Conservation (phyloP, 2,797 vertebrate species). For the Propithecus perrieri region DNA sequence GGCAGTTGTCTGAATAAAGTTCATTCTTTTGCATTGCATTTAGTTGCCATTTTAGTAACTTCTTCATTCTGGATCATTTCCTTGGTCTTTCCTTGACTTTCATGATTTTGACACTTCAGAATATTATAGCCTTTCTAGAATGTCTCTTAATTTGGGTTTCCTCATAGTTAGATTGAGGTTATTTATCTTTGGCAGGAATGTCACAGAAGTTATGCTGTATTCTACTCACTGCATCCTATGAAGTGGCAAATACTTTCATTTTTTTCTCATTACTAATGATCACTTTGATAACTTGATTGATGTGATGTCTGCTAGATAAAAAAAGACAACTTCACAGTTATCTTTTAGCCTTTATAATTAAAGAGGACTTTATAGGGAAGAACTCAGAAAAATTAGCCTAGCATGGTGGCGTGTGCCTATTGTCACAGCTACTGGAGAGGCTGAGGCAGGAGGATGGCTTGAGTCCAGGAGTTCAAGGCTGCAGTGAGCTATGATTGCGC, state of each 20-base stretch:
- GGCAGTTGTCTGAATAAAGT: neutral
- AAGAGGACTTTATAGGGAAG: neutral
- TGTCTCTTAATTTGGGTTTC: constrained; percentile 12
- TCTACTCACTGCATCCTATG: neutral
- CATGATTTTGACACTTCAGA: neutral
- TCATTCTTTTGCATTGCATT: neutral
- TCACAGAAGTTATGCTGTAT: neutral
- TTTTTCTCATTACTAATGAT: neutral
- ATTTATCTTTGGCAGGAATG: neutral
- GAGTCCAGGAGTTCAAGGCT: neutral
- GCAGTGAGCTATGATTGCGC: neutral
- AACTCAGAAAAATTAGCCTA: neutral
- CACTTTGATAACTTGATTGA: neutral
- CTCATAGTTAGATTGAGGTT: neutral
- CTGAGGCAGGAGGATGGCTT: neutral
- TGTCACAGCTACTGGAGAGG: neutral
- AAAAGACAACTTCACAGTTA: neutral
- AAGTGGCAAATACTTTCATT: neutral
- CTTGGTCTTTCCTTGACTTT: constrained; percentile 19
- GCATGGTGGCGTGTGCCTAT: neutral
- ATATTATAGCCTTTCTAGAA: neutral
- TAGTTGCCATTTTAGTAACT: neutral
- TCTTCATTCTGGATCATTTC: neutral
- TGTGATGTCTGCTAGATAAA: neutral
- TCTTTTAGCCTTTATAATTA: neutral